A percentile compares a stretch with the other conserved stretches of the same genome.
phyloP scores from a whole-genome alignment of 2,113 vertebrate genomes.

The Uria aalge region DNA sequence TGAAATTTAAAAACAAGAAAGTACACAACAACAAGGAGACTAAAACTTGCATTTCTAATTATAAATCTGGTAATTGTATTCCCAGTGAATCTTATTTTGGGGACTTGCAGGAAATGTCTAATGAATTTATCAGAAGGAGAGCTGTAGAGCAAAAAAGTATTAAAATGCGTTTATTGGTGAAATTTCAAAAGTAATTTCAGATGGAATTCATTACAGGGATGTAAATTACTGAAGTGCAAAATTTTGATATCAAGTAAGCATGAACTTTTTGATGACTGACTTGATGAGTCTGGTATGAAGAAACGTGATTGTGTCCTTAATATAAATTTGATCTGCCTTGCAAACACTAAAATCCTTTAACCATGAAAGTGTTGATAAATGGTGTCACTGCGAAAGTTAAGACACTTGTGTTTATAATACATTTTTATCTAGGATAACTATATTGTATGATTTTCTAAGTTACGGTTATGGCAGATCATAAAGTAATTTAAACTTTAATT shows the following conservation, averaged over 20 bases:
- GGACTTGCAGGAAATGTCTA: background rate
- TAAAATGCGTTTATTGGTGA: background rate
- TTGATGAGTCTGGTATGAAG: background rate
- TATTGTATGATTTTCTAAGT: background rate
- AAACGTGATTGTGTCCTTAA: background rate
- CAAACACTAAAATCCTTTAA: background rate
- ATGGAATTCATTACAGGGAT: background rate
- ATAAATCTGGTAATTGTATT: background rate
- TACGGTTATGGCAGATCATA: background rate
- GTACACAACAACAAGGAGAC: background rate
- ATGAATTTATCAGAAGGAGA: background rate
- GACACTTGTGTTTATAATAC: background rate
- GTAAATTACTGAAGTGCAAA: background rate
- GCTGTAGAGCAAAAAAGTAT: background rate
- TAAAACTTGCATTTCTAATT: background rate
- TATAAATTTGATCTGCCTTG: background rate
- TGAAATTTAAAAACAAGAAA: background rate
- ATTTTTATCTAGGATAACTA: background rate
- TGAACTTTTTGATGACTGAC: background rate
- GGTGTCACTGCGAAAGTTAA: background rate
- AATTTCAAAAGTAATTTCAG: conserved; percentile 1
- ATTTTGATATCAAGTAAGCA: background rate
- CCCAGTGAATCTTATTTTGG: background rate
- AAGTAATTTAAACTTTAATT: background rate
- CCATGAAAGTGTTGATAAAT: background rate